These are phyloP conservation scores for Abscondita cerata DNA, from an alignment of 2,888 invertebrate species.

Conservation along the genomic window DNA sequence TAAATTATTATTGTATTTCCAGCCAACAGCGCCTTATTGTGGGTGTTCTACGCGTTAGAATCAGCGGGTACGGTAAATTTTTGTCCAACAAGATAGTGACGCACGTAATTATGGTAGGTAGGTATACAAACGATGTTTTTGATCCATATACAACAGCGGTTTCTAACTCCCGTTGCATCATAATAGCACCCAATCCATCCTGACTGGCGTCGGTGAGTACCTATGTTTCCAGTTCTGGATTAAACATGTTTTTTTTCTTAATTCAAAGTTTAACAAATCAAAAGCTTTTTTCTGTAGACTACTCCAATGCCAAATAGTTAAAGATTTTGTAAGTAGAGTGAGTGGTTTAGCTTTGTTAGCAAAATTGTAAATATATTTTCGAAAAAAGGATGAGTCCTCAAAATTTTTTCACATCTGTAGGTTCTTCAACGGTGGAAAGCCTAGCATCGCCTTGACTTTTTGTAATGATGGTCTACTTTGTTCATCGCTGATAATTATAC, in stretches of 20 bases:
- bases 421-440: no score
- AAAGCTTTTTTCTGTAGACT: no score
- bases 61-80: conserved; percentile 49
- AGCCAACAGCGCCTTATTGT: conserved; percentile 46
- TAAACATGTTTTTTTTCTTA: background rate
- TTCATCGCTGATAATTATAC: no score
- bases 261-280: no score
- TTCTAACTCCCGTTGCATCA: conserved; percentile 25
- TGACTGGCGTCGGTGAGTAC: background rate
- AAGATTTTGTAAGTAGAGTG: no score
- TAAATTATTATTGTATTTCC: conserved; percentile 38
- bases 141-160: conserved; percentile 31
- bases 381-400: no score
- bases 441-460: no score
- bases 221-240: background rate
- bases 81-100: conserved; percentile 49
- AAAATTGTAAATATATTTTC: no score
- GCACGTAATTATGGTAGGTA: conserved; percentile 51
- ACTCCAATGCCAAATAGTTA: no score
- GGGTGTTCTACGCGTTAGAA: conserved; percentile 45
- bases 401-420: no score
- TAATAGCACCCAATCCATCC: background rate
- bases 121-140: conserved; percentile 48
- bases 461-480: no score
- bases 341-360: no score